Percentiles rank a stretch among this genome's conserved stretches.
Conservation (phyloP, 1,140 invertebrate genomes). For the Anastrepha obliqua region DNA sequence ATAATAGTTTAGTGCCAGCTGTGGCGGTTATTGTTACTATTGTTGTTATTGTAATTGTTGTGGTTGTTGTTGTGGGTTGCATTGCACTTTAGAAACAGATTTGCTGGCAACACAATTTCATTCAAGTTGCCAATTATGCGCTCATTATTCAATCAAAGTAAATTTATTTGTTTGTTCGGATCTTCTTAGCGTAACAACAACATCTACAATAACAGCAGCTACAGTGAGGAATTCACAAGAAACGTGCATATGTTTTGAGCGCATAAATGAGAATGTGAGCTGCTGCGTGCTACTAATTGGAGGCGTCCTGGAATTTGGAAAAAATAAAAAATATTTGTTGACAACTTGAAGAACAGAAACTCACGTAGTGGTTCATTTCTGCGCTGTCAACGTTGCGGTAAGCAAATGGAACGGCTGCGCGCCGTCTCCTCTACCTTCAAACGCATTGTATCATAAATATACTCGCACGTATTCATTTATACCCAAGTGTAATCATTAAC, state of each 20-base stretch:
- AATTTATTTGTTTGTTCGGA: conserved; percentile 70
- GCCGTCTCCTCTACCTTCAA: background rate
- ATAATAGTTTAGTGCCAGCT: conserved; percentile 32
- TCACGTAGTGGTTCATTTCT: background rate
- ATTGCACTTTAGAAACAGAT: conserved; percentile 59
- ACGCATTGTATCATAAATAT: background rate
- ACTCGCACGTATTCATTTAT: background rate
- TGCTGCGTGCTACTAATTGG: background rate
- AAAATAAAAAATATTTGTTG: background rate
- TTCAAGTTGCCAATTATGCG: conserved; percentile 74
- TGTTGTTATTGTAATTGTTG: background rate
- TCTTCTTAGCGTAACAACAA: background rate
- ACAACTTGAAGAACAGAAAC: background rate
- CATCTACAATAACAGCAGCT: background rate
- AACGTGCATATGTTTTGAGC: background rate
- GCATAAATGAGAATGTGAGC: background rate
- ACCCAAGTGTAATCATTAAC: background rate
- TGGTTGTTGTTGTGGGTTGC: background rate
- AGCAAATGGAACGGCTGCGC: background rate
- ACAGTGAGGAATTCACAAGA: background rate
- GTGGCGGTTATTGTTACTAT: background rate
- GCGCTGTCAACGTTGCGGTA: background rate
- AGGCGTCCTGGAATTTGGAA: background rate
- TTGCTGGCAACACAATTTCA: conserved; percentile 74
- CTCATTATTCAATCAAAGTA: conserved; percentile 74